A percentile compares a stretch with the other conserved stretches of the same genome.
Conservation (phyloP, 2,113 vertebrate genomes). For the Bombycilla garrulus region DNA sequence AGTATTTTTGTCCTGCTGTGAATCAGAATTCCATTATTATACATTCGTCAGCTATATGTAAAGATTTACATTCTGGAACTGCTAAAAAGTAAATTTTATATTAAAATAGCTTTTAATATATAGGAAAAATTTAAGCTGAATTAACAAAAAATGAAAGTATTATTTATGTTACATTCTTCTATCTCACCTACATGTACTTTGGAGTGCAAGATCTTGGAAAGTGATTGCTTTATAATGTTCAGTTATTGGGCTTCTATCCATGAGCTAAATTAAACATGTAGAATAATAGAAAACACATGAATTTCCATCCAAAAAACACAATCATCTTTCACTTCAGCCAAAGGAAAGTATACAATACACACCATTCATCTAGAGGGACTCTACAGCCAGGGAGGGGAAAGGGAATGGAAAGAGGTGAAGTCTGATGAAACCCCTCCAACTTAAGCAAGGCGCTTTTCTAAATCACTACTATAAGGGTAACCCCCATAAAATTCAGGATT, state of each 20-base stretch:
- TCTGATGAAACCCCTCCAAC: not conserved
- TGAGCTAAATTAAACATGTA: conserved; percentile 6
- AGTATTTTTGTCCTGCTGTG: not conserved
- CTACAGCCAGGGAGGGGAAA: not conserved
- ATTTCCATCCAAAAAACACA: not conserved
- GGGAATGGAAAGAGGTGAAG: not conserved
- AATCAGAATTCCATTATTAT: not conserved
- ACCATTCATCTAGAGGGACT: not conserved
- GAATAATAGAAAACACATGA: conserved; percentile 6
- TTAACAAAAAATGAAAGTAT: not conserved
- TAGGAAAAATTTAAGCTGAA: not conserved
- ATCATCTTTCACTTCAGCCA: not conserved
- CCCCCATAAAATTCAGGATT: not conserved
- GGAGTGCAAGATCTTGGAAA: not conserved
- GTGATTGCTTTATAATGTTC: not conserved
- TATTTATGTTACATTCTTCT: not conserved
- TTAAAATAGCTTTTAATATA: not conserved
- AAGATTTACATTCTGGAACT: not conserved
- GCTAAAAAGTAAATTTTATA: conserved; percentile 9
- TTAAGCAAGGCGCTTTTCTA: not conserved
- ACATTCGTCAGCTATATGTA: not conserved
- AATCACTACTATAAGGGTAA: not conserved
- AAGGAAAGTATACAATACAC: not conserved
- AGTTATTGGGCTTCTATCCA: not conserved
- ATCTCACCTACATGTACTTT: not conserved